Evolutionary conservation across 2,888 invertebrate species (phyloP).

Genomic region (Electrophaes corylata): DNA sequence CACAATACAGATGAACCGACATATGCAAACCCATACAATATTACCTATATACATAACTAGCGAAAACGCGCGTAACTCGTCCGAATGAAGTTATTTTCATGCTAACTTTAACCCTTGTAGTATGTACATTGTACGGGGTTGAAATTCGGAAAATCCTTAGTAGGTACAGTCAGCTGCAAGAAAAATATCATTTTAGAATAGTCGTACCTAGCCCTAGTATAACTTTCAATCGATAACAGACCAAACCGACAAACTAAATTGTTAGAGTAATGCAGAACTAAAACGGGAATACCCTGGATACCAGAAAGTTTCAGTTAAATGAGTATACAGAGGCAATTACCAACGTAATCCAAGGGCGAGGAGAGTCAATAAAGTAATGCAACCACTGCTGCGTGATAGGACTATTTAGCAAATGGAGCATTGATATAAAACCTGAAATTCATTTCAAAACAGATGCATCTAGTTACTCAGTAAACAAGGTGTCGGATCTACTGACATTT

Average conservation of each 20-base stretch:
- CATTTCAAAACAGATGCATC: background rate
- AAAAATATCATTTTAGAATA: background rate
- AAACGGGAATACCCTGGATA: slow-evolving; percentile 6
- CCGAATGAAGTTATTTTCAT: too few species aligned
- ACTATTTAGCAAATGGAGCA: background rate
- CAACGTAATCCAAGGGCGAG: slow-evolving; percentile 14
- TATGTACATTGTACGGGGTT: too few species aligned
- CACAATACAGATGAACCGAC: background rate
- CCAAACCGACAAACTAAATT: background rate
- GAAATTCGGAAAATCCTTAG: too few species aligned
- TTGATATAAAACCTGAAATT: background rate
- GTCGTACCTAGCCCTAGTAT: too few species aligned
- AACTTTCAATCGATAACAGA: slow-evolving; percentile 4
- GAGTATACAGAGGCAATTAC: slow-evolving; percentile 20
- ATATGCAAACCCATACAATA: too few species aligned
- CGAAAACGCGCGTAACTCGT: too few species aligned
- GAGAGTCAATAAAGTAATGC: slow-evolving; percentile 15
- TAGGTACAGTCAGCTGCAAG: too few species aligned
- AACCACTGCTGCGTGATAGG: slow-evolving; percentile 2
- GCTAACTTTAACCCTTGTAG: too few species aligned
- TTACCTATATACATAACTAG: too few species aligned
- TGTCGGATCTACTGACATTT: background rate
- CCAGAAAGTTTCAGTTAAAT: slow-evolving; percentile 15
- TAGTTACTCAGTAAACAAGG: background rate
- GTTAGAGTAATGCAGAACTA: background rate